Conservation (phyloP, 1,140 invertebrate species). For the Dinoponera quadriceps region DNA sequence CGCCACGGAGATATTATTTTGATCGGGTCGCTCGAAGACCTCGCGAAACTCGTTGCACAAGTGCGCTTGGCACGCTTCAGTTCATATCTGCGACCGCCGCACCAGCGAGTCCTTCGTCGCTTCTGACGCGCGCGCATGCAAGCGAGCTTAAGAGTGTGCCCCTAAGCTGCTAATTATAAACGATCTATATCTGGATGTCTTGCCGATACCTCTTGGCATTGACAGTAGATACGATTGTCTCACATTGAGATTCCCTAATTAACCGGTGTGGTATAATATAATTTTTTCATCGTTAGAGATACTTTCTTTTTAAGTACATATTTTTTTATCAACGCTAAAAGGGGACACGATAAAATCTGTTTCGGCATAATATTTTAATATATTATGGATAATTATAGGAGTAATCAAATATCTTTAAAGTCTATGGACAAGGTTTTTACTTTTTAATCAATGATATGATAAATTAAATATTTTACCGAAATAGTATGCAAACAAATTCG, state of each 20-base stretch:
- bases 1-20: neutral
- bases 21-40: conserved; percentile 47
- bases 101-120: conserved; percentile 44
- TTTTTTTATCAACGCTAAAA: too few relatives aligned
- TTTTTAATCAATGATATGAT: too few relatives aligned
- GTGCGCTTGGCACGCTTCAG: conserved; percentile 73
- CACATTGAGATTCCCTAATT: conserved; percentile 22
- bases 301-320: too few relatives aligned
- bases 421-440: too few relatives aligned
- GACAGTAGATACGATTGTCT: conserved; percentile 69
- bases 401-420: too few relatives aligned
- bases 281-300: too few relatives aligned
- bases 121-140: conserved; percentile 47
- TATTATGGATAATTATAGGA: too few relatives aligned
- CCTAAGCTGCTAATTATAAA: conserved; percentile 81
- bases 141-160: conserved; percentile 48
- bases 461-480: too few relatives aligned
- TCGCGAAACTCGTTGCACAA: conserved; percentile 71
- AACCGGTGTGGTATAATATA: neutral
- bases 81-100: conserved; percentile 40
- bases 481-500: too few relatives aligned
- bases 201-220: conserved; percentile 81
- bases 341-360: too few relatives aligned
- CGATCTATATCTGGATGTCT: conserved; percentile 80
- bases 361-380: too few relatives aligned